phyloP scores from a whole-genome alignment of 92 coral and sea anemone species.

The Blastomussa wellsi region DNA sequence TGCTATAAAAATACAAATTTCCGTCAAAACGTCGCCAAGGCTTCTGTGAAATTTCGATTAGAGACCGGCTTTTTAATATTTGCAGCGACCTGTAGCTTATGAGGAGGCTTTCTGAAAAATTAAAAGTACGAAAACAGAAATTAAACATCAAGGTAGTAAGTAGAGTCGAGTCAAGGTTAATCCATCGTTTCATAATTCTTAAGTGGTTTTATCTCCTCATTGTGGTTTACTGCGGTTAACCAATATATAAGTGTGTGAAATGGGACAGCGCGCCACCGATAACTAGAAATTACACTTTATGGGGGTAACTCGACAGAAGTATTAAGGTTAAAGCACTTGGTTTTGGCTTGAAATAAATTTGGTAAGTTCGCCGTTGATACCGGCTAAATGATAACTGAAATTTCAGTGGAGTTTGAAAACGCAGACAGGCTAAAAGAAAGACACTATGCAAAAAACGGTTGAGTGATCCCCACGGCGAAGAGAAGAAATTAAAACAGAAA shows the following conservation, averaged over 20 bases:
- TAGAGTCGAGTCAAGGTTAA: slow-evolving; percentile 9
- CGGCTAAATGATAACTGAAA: not conserved
- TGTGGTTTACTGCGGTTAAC: slow-evolving; percentile 9
- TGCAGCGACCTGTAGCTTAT: not conserved
- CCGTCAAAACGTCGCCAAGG: not conserved
- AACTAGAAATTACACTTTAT: not conserved
- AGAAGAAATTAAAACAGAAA: too few species aligned
- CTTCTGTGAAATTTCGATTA: too few species aligned
- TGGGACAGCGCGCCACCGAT: not conserved
- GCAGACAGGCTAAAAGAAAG: too few species aligned
- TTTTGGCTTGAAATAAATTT: slow-evolving; percentile 1
- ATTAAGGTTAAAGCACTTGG: not conserved
- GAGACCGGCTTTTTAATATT: not conserved
- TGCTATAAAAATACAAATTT: not conserved
- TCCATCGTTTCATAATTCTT: not conserved
- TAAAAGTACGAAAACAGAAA: not conserved
- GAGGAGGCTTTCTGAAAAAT: not conserved
- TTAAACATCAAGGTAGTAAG: not conserved
- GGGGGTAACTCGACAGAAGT: not conserved
- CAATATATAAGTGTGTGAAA: slow-evolving; percentile 10
- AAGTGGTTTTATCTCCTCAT: not conserved
- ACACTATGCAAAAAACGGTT: too few species aligned
- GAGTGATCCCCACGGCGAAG: too few species aligned
- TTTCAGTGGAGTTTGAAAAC: not conserved
- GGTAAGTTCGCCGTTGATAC: not conserved